phyloP scores from a whole-genome alignment of 2,888 invertebrate species.

The Melanotus villosus region DNA sequence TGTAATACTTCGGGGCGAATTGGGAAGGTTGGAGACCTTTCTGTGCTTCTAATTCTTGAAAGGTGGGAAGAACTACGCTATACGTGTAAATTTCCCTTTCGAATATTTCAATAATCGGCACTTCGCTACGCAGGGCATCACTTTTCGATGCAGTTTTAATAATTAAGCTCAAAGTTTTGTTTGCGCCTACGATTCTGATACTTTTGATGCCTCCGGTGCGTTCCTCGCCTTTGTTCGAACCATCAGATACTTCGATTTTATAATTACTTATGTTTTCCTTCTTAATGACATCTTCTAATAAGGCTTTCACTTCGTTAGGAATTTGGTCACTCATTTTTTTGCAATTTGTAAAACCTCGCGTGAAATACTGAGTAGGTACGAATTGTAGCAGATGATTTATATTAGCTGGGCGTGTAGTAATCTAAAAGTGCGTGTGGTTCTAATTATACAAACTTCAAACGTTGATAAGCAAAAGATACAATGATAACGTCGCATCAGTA shows the following conservation, averaged over 20 bases:
- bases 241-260: neutral
- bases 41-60: neutral
- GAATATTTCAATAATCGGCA: neutral
- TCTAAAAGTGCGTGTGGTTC: no score
- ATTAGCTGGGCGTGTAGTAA: no score
- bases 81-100: slow-evolving; percentile 20
- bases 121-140: neutral
- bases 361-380: no score
- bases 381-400: no score
- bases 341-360: no score
- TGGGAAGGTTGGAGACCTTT: neutral
- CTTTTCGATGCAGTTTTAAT: slow-evolving; percentile 35
- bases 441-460: no score
- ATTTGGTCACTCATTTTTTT: no score
- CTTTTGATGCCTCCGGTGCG: neutral
- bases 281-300: no score
- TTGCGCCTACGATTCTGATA: neutral
- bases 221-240: slow-evolving; percentile 1
- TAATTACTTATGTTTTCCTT: no score
- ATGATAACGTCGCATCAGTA: no score
- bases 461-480: no score
- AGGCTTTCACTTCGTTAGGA: no score
- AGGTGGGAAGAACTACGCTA: neutral
- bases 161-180: slow-evolving; percentile 32
- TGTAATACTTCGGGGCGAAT: slow-evolving; percentile 54